phyloP scores from a whole-genome alignment of 2,113 vertebrate species.

The Ciconia maguari region DNA sequence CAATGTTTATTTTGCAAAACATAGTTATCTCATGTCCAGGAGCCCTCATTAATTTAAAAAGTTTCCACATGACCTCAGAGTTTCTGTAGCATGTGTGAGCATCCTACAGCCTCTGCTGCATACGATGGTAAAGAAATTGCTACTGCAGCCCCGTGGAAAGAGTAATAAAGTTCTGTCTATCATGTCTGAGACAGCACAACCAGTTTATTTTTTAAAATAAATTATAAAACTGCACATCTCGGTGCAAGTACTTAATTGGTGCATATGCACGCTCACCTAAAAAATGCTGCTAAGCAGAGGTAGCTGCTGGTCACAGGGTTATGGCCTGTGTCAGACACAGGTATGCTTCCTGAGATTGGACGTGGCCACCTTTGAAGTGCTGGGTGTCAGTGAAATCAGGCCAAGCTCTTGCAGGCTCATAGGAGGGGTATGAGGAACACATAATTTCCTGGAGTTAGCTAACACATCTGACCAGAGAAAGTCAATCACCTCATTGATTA shows the following conservation, averaged over 20 bases:
- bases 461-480: slow-evolving; percentile 45
- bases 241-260: background rate
- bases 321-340: background rate
- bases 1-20: slow-evolving; percentile 18
- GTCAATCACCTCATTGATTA: background rate
- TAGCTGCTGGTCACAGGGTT: background rate
- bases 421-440: slow-evolving; percentile 27
- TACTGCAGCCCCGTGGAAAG: background rate
- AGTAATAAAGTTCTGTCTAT: background rate
- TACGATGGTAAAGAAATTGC: background rate
- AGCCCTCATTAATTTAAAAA: slow-evolving; percentile 9
- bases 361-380: slow-evolving; percentile 32
- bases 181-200: background rate
- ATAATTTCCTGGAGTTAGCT: slow-evolving; percentile 21
- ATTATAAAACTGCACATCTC: background rate
- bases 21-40: background rate
- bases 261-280: background rate
- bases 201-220: background rate
- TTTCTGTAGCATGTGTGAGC: background rate
- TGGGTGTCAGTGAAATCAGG: background rate
- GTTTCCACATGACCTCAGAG: slow-evolving; percentile 23
- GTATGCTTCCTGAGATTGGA: background rate
- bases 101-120: background rate
- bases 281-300: background rate
- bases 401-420: background rate